These are phyloP conservation scores for Gadus macrocephalus DNA, from an alignment of 2,113 vertebrate species.

Conservation along the genomic window DNA sequence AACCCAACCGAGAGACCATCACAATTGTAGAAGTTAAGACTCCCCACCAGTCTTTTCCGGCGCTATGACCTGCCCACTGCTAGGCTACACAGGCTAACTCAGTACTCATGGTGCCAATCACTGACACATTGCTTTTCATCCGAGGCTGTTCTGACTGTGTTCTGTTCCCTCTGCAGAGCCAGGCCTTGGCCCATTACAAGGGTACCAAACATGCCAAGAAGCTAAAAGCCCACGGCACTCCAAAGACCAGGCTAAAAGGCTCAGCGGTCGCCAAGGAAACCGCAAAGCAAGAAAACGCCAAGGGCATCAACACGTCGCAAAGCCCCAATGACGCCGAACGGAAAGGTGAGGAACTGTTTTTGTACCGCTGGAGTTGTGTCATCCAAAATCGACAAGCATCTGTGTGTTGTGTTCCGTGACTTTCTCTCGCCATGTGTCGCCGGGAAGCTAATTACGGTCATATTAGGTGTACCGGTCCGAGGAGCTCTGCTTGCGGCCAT, in stretches of 20 bases:
- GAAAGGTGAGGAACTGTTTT: conserved; percentile 78
- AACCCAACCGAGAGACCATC: too few relatives aligned
- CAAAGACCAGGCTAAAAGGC: conserved; percentile 93
- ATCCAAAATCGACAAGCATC: background rate
- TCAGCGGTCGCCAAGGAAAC: conserved; percentile 68
- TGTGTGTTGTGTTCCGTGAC: conserved; percentile 4
- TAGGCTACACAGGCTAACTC: too few relatives aligned
- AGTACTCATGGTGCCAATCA: too few relatives aligned
- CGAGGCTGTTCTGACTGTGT: background rate
- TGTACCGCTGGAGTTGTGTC: conserved; percentile 1
- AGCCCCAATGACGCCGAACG: conserved; percentile 80
- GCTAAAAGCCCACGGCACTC: conserved; percentile 93
- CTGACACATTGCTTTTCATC: too few relatives aligned
- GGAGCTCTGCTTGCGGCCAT: too few relatives aligned
- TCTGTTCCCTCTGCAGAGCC: conserved; percentile 91
- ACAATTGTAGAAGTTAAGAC: too few relatives aligned
- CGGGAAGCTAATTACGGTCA: background rate
- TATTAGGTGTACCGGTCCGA: background rate
- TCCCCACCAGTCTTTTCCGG: too few relatives aligned
- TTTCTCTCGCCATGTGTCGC: background rate
- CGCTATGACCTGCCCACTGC: too few relatives aligned
- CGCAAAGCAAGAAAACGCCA: conserved; percentile 82
- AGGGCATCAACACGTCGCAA: conserved; percentile 82
- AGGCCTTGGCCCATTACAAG: conserved; percentile 99
- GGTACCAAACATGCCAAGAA: conserved; percentile 99